Percentiles rank a stretch among this genome's conserved stretches.
These are phyloP conservation scores for Chydorus sphaericus DNA, from an alignment of 2,888 invertebrate genomes.

Conservation along the genomic window DNA sequence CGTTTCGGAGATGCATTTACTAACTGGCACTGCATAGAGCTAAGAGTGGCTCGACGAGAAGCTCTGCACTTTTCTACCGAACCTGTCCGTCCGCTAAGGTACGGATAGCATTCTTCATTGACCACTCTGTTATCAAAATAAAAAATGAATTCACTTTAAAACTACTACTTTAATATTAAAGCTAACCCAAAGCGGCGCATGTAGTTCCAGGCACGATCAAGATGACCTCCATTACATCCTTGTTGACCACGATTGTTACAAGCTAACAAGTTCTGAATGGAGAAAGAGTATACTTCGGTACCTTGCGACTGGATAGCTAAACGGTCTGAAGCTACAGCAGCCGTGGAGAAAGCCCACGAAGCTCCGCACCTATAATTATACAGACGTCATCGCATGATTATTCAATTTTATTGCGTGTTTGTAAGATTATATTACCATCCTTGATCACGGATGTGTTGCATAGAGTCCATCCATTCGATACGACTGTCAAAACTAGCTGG, in stretches of 20 bases:
- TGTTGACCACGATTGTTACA: conserved; percentile 63
- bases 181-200: conserved; percentile 52
- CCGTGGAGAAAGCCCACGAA: conserved; percentile 85
- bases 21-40: conserved; percentile 20
- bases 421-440: conserved; percentile 31
- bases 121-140: conserved; percentile 46
- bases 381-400: background rate
- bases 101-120: conserved; percentile 73
- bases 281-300: conserved; percentile 49
- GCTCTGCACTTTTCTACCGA: conserved; percentile 47
- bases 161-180: background rate
- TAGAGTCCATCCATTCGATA: conserved; percentile 52
- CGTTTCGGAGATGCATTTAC: conserved; percentile 3
- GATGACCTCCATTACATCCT: conserved; percentile 74
- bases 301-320: conserved; percentile 75
- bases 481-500: conserved; percentile 63
- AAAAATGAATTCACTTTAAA: background rate
- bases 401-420: background rate
- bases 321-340: conserved; percentile 49
- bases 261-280: conserved; percentile 72
- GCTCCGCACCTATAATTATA: conserved; percentile 47
- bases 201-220: conserved; percentile 85
- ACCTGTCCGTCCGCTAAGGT: conserved; percentile 39
- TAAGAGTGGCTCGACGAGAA: conserved; percentile 29
- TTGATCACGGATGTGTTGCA: conserved; percentile 46